These are phyloP conservation scores for Noctua janthe DNA, from an alignment of 2,888 invertebrate genomes.

Conservation along the genomic window DNA sequence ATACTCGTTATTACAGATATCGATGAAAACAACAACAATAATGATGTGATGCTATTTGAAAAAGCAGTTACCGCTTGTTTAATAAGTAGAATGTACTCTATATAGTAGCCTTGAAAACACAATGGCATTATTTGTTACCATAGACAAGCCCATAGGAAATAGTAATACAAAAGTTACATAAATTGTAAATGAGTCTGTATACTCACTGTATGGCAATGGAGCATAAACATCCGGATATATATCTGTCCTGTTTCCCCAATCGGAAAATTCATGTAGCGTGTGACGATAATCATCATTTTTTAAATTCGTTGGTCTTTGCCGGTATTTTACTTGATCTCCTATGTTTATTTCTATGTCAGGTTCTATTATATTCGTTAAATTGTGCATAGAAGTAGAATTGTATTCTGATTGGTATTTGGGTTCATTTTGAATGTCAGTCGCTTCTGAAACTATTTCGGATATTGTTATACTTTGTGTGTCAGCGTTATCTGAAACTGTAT, in stretches of 20 bases:
- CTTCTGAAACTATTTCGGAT: conserved; percentile 51
- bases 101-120: conserved; percentile 34
- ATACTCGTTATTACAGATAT: conserved; percentile 3
- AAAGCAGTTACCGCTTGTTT: conserved; percentile 2
- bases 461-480: conserved; percentile 41
- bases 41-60: not conserved
- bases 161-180: conserved; percentile 33
- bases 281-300: conserved; percentile 80
- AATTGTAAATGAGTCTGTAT: conserved; percentile 67
- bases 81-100: conserved; percentile 15
- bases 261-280: conserved; percentile 82
- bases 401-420: conserved; percentile 42
- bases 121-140: conserved; percentile 40
- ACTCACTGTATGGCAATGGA: conserved; percentile 95
- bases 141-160: conserved; percentile 49
- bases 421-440: conserved; percentile 42
- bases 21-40: not conserved
- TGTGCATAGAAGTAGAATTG: conserved; percentile 66
- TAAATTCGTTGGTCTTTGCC: conserved; percentile 71
- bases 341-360: conserved; percentile 62
- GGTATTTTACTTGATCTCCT: conserved; percentile 69
- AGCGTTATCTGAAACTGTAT: conserved; percentile 38
- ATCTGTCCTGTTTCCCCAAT: conserved; percentile 87
- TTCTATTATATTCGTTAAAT: conserved; percentile 62
- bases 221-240: conserved; percentile 94